Conservation (phyloP, 2,113 vertebrate species). For the Spilogale gracilis region DNA sequence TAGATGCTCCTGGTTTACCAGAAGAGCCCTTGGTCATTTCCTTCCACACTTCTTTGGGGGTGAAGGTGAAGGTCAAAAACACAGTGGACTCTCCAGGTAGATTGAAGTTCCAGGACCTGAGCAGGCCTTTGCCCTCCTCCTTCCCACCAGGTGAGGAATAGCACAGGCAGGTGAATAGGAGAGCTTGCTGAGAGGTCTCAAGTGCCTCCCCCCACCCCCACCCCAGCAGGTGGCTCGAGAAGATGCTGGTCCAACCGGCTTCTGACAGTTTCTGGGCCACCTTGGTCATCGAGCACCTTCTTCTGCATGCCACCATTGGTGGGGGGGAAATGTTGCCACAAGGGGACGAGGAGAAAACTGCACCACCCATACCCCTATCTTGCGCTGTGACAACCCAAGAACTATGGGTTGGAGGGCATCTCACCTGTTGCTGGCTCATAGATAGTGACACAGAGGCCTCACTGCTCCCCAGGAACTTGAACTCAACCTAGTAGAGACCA, state of each 20-base stretch:
- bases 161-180: not conserved
- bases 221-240: not conserved
- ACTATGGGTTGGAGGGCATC: not conserved
- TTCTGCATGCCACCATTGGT: not conserved
- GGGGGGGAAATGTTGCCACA: not conserved
- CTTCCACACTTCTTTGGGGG: not conserved
- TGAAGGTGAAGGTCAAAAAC: not conserved
- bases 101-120: not conserved
- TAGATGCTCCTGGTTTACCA: not conserved
- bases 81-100: not conserved
- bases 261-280: not conserved
- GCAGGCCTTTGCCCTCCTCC: not conserved
- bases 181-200: not conserved
- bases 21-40: not conserved
- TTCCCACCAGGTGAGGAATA: not conserved
- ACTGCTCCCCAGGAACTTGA: not conserved
- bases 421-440: not conserved
- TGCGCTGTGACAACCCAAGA: not conserved
- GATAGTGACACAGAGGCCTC: not conserved
- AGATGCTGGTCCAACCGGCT: not conserved
- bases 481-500: not conserved
- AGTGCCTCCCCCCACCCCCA: not conserved
- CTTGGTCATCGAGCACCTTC: not conserved
- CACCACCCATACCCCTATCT: not conserved
- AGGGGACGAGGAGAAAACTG: not conserved